A percentile compares a stretch with the other conserved stretches of the same genome.
Evolutionary conservation across 2,888 invertebrate species (phyloP).

Genomic region (Microplitis manilae): DNA sequence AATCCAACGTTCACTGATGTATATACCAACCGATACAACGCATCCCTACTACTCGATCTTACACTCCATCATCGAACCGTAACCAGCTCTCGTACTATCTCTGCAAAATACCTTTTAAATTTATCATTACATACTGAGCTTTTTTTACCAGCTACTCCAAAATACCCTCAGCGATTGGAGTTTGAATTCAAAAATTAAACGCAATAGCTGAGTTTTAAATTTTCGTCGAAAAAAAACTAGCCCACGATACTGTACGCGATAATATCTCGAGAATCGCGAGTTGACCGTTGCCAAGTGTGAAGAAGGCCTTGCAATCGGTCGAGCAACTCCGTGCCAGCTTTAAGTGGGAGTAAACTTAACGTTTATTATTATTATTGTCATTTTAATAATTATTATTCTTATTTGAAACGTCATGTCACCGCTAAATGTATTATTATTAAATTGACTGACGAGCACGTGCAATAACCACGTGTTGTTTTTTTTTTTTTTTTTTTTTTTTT

Average conservation of each 20-base stretch:
- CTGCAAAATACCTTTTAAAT: too few relatives aligned
- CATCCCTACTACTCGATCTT: conserved; percentile 17
- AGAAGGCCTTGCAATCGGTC: conserved; percentile 52
- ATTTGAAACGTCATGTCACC: background rate
- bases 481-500: conserved; percentile 3
- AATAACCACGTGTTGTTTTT: background rate
- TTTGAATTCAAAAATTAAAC: too few relatives aligned
- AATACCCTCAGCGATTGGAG: too few relatives aligned
- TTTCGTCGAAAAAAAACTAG: too few relatives aligned
- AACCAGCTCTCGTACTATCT: conserved; percentile 4
- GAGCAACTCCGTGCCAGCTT: conserved; percentile 47
- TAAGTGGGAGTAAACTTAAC: conserved; percentile 52
- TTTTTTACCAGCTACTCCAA: too few relatives aligned
- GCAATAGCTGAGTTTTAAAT: too few relatives aligned
- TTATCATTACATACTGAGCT: too few relatives aligned
- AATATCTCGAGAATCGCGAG: conserved; percentile 34
- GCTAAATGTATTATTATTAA: background rate
- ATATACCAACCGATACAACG: background rate
- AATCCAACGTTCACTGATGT: conserved; percentile 3
- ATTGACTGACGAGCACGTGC: background rate
- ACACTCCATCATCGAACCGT: conserved; percentile 9
- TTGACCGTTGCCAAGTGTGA: conserved; percentile 55
- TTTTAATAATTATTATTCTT: conserved; percentile 7
- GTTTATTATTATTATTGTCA: conserved; percentile 57
- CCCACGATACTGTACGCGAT: background rate